Conservation (phyloP, 1,140 invertebrate genomes). For the Epicauta chinensis region DNA sequence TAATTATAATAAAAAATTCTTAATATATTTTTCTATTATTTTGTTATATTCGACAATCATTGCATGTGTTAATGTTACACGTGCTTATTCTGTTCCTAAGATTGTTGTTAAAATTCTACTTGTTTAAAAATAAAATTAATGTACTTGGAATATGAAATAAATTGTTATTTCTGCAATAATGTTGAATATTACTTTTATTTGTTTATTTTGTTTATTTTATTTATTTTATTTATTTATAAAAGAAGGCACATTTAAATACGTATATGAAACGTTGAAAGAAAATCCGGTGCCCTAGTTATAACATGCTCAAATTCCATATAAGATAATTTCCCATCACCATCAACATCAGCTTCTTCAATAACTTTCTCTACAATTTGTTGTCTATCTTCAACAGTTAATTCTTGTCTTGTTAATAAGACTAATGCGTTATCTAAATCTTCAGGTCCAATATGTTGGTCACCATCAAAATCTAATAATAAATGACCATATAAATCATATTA, state of each 20-base stretch:
- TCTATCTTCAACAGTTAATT: conserved; percentile 79
- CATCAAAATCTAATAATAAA: conserved; percentile 76
- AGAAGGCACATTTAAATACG: conserved; percentile 58
- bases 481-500: conserved; percentile 29
- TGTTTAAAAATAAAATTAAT: no score
- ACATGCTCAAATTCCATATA: conserved; percentile 95
- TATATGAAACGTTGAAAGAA: conserved; percentile 86
- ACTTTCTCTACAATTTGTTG: conserved; percentile 67
- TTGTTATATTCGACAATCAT: no score
- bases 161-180: no score
- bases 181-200: no score
- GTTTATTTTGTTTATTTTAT: background rate
- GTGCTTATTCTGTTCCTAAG: no score
- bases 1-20: no score
- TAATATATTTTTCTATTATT: no score
- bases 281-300: conserved; percentile 89
- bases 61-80: no score
- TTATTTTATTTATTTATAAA: background rate
- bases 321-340: conserved; percentile 85
- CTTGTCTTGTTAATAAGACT: conserved; percentile 74
- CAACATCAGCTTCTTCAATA: conserved; percentile 88
- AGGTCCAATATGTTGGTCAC: conserved; percentile 78
- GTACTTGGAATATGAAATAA: no score
- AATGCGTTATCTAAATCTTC: conserved; percentile 80
- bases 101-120: no score